Conservation (phyloP, 92 coral and sea anemone species). For the Epizoanthus rinbou region DNA sequence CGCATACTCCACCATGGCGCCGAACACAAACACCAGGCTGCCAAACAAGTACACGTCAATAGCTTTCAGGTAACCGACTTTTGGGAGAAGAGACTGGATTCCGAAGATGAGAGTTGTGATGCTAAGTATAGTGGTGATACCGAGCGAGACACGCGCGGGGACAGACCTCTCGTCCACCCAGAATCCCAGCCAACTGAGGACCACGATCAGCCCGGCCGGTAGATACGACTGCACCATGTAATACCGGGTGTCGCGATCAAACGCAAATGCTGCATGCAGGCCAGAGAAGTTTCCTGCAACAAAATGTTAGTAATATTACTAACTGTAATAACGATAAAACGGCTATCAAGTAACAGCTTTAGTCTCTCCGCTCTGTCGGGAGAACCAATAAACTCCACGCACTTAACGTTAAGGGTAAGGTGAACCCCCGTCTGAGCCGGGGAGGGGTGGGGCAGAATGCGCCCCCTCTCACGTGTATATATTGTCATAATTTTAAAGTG, state of each 20-base stretch:
- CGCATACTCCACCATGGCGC: slow-evolving; percentile 54
- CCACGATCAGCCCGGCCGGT: slow-evolving; percentile 48
- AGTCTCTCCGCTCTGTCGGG: too few relatives aligned
- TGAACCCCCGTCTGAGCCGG: too few relatives aligned
- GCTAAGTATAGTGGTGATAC: slow-evolving; percentile 49
- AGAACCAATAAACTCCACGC: too few relatives aligned
- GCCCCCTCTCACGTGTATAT: too few relatives aligned
- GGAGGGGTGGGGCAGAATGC: too few relatives aligned
- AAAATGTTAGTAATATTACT: too few relatives aligned
- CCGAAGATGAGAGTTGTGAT: slow-evolving; percentile 51
- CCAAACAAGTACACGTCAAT: slow-evolving; percentile 49
- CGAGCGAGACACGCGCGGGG: slow-evolving; percentile 57
- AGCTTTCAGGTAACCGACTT: slow-evolving; percentile 55
- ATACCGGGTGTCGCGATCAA: slow-evolving; percentile 30
- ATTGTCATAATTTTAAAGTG: too few relatives aligned
- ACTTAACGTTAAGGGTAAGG: too few relatives aligned
- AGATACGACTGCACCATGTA: slow-evolving; percentile 50
- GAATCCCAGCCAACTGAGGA: slow-evolving; percentile 47
- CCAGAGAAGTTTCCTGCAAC: slow-evolving; percentile 5
- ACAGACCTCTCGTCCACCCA: slow-evolving; percentile 47
- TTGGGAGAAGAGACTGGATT: slow-evolving; percentile 42
- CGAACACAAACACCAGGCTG: slow-evolving; percentile 46
- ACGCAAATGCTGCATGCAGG: slow-evolving; percentile 4
- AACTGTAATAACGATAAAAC: too few relatives aligned
- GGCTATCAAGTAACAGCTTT: too few relatives aligned